A percentile compares a stretch with the other conserved stretches of the same genome.
These are phyloP conservation scores for Rhombomys opimus DNA, from an alignment of 2,113 vertebrate genomes.

Conservation along the genomic window DNA sequence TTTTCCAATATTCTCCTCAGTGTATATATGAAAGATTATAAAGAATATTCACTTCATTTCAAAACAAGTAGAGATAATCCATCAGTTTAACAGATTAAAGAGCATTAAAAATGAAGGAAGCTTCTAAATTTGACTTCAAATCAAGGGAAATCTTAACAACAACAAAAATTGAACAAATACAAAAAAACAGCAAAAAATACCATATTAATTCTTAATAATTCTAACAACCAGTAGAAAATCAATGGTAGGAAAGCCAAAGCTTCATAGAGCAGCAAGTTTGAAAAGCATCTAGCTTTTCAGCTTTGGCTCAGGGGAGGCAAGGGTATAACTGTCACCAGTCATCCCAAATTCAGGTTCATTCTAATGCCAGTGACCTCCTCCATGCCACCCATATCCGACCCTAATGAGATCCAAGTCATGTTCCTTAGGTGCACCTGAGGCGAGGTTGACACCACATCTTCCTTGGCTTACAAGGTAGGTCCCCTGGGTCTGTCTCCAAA, in stretches of 20 bases:
- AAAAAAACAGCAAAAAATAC: background rate
- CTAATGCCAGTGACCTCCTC: background rate
- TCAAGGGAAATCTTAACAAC: slow-evolving; percentile 38
- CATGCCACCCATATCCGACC: background rate
- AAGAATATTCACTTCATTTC: background rate
- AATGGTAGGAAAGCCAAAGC: slow-evolving; percentile 55
- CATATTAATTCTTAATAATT: slow-evolving; percentile 66
- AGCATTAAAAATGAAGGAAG: background rate
- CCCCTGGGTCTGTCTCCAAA: background rate
- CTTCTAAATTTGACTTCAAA: slow-evolving; percentile 64
- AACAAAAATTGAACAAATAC: background rate
- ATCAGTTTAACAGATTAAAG: slow-evolving; percentile 35
- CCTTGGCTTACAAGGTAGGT: background rate
- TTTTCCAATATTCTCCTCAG: background rate
- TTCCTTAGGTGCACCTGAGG: no score
- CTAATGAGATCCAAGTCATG: background rate
- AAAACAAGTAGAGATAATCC: slow-evolving; percentile 34
- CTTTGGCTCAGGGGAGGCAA: background rate
- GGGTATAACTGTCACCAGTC: no score
- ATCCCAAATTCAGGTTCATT: no score
- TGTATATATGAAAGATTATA: background rate
- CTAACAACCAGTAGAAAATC: slow-evolving; percentile 66
- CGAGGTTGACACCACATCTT: background rate
- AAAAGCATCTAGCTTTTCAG: background rate
- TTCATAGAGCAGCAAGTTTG: background rate